Percentiles rank a stretch among this genome's conserved stretches.
Evolutionary conservation across 1,140 invertebrate genomes (phyloP).

Genomic region (Cepaea nemoralis): DNA sequence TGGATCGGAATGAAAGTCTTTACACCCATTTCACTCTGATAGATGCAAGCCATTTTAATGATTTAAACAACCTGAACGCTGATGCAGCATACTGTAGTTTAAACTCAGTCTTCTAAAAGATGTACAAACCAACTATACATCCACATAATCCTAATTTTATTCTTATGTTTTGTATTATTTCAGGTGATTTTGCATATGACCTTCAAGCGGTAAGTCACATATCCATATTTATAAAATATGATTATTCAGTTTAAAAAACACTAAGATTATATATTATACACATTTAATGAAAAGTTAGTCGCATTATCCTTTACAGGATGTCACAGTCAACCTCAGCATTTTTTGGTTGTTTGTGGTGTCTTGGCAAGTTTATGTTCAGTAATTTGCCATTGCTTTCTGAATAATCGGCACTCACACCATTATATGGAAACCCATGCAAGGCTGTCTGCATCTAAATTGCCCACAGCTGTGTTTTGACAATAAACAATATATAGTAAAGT

Average conservation of each 20-base stretch:
- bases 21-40: too few relatives aligned
- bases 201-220: conserved; percentile 74
- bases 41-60: too few relatives aligned
- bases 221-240: neutral
- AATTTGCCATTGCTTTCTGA: too few relatives aligned
- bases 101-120: neutral
- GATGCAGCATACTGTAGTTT: too few relatives aligned
- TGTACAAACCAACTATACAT: neutral
- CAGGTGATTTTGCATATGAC: conserved; percentile 86
- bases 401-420: too few relatives aligned
- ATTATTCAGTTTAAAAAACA: neutral
- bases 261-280: too few relatives aligned
- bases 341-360: too few relatives aligned
- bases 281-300: neutral
- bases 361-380: too few relatives aligned
- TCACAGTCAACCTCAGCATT: too few relatives aligned
- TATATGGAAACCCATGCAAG: neutral
- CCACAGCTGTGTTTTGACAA: neutral
- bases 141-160: neutral
- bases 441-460: neutral
- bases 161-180: conserved; percentile 40
- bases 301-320: too few relatives aligned
- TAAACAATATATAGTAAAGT: neutral
- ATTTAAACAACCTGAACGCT: too few relatives aligned
- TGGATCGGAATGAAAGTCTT: too few relatives aligned